phyloP scores from a whole-genome alignment of 2,797 vertebrate genomes.

The Pseudomugil tenellus region DNA sequence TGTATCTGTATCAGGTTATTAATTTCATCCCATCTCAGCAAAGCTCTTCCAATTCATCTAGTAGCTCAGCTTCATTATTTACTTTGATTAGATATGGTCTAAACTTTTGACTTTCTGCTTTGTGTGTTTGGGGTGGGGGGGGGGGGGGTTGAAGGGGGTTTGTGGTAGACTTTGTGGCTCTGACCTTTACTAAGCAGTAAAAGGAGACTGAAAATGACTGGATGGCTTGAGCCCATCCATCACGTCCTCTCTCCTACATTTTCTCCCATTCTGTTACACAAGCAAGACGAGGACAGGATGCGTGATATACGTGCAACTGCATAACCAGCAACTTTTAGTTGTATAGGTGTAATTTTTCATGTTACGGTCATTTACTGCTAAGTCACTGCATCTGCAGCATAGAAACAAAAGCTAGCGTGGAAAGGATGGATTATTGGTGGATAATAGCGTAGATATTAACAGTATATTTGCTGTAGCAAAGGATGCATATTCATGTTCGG shows the following conservation, averaged over 20 bases:
- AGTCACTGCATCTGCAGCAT: slow-evolving; percentile 45
- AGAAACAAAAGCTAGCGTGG: slow-evolving; percentile 35
- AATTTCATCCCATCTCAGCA: not conserved
- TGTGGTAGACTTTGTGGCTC: slow-evolving; percentile 34
- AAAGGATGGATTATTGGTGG: not conserved
- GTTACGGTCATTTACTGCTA: slow-evolving; percentile 30
- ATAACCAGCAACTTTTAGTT: not conserved
- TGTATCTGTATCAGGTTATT: slow-evolving; percentile 51
- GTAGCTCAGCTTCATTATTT: slow-evolving; percentile 21
- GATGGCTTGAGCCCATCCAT: slow-evolving; percentile 48
- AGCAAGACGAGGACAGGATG: not conserved
- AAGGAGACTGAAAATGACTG: slow-evolving; percentile 35
- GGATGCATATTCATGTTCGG: not conserved
- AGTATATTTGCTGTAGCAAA: slow-evolving; percentile 8
- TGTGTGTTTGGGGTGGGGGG: slow-evolving; percentile 11
- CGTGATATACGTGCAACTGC: not conserved
- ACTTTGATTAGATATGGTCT: slow-evolving; percentile 66
- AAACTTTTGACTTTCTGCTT: slow-evolving; percentile 14
- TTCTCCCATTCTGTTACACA: slow-evolving; percentile 10
- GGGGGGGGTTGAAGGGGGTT: too few relatives aligned
- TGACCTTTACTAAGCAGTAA: slow-evolving; percentile 67
- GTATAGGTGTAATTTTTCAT: slow-evolving; percentile 28
- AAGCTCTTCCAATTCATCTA: slow-evolving; percentile 1
- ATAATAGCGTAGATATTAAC: slow-evolving; percentile 6
- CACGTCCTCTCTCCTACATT: slow-evolving; percentile 12